Base-by-base conservation (phyloP, 2,888 invertebrate genomes). In the Sturmia bella region DNA sequence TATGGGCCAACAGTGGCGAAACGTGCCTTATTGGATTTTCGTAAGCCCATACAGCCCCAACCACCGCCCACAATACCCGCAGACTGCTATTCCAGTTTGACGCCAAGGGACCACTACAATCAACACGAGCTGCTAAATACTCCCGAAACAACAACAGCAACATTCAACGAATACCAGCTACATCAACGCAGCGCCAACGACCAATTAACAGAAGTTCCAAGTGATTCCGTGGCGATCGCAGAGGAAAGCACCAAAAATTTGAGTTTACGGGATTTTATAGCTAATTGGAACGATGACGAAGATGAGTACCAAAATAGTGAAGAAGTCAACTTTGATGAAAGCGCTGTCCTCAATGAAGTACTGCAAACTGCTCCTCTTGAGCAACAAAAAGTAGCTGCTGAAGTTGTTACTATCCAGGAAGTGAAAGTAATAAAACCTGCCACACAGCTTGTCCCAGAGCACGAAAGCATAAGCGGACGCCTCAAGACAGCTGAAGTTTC, bases 231-330 rank as follows among this genome's bases (percentile, higher is more conserved):
- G 11, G 66, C 48, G 27, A 7, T 24, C 9, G 13, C 3, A 13
- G 78, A 68, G 45, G 84, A 61, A 52, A 63, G 74, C n/a, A 84
- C 84, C 3, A 89, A 89, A 76, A 88, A 87, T 63, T 87, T 90
- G 48, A 91, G 89, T 64, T 85, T 91, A 19, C 87, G 91, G 0
- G 91, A 91, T 81, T 91, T 91, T 63, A 85, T 91, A 1, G 85
- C 90, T 17, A 88, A 90, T 17, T 91, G 91, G 91, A 91, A 91
- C 69, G 90, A 90, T 74, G 91, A 91, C 73, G 91, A 91, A 41
- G 91, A 91, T 39, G 91, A 88, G 48, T 88, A 56, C 12, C 78
- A 74, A 17, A 80, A 78, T 15, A 73, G 45, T 50, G 81, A 80
- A 15, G 82, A 88, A 0, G 15, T 82, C 0, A 70, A 66, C 15